Evolutionary conservation across 2,797 vertebrate species (phyloP).

Genomic region (Discoglossus pictus): DNA sequence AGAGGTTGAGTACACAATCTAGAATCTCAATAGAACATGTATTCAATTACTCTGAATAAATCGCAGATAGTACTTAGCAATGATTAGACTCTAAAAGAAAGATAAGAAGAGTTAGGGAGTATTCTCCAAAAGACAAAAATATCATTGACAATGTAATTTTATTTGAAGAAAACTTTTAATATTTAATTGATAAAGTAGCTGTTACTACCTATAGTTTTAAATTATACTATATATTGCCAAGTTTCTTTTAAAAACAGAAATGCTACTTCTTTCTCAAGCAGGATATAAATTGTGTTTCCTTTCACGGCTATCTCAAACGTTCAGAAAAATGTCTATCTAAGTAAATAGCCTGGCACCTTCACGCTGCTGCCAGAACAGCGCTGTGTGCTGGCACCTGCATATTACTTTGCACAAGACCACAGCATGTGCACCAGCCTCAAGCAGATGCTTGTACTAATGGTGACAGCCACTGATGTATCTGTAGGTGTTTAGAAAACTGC

Average conservation of each 20-base stretch:
- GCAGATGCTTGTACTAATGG: background rate
- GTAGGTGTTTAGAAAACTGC: background rate
- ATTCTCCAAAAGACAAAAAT: too few relatives aligned
- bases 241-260: background rate
- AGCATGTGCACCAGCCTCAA: background rate
- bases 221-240: too few relatives aligned
- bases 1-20: too few relatives aligned
- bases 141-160: too few relatives aligned
- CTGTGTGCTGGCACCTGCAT: background rate
- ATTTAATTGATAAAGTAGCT: too few relatives aligned
- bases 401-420: background rate
- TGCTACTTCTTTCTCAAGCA: background rate
- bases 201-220: too few relatives aligned
- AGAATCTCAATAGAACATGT: too few relatives aligned
- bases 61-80: too few relatives aligned
- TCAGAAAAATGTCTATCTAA: background rate
- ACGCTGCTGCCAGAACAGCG: background rate
- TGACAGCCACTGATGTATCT: background rate
- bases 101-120: too few relatives aligned
- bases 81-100: too few relatives aligned
- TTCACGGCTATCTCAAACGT: background rate
- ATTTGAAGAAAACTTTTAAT: too few relatives aligned
- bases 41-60: too few relatives aligned
- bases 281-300: background rate
- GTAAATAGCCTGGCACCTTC: background rate